Evolutionary conservation across 30 jellyfish, hydroid and myxozoan genomes (phyloP), one percentile per base, ranked within the genome.

Genomic region (Aurelia coerulea): DNA sequence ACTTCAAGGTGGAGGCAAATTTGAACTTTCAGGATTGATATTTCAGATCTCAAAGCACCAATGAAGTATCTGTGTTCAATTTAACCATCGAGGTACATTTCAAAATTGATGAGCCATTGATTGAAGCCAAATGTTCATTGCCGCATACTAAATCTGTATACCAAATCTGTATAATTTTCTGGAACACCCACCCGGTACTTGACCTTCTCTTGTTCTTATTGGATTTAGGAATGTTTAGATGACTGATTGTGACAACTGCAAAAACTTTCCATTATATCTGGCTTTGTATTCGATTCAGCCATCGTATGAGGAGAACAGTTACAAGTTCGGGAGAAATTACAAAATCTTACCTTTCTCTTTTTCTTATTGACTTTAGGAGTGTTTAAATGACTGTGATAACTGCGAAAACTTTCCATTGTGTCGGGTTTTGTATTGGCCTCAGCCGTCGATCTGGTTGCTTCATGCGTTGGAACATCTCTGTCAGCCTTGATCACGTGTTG

Each of bases 381-480:
- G 42, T 65, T 74, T 54, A 84, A 11, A 53, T 84, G 93, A 35
- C 93, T 84, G 71, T 84, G 93, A 18, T 58, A 72, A 60, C 88
- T 84, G 15, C 93, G 87, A 49, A 84, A 84, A 35, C 93, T 84
- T 64, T 84, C 93, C 93, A 84, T 74, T 32, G 93, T 84, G 53
- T 84, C 93, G 2, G 93, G 93, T 37, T 84, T 84, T 29, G 68
- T 17, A 51, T 84, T 84, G 10, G 59, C 65, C 13, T 73, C 93
- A 18, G 87, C 29, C 56, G 88, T 73, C 50, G 77, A 60, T 13
- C 79, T 64, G 31, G 35, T 17, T 13, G 77, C 11, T 41, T 78
- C 89, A 8, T 18, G 50, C 31, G 93, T 68, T 7, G 81, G 84
- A 10, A 78, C 46, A 39, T 16, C 54, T 67, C 56, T 68, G 18